Base-by-base conservation (phyloP, 2,113 vertebrate species). In the Girardinichthys multiradiatus region DNA sequence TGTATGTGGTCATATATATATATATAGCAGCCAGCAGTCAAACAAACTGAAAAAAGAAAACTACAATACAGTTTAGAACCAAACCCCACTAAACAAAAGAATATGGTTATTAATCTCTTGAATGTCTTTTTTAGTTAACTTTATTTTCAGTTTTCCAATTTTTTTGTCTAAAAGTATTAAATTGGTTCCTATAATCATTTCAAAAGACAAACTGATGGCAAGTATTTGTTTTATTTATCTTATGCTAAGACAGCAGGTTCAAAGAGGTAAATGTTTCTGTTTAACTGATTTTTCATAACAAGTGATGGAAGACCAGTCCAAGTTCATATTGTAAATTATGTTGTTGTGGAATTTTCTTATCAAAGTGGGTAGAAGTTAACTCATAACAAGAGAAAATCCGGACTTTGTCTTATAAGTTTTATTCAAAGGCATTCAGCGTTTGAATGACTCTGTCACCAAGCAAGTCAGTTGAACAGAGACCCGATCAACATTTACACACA, bases 261-360 rank as follows among this genome's bases (percentile, higher is more conserved):
- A 83, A 80, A 86, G 65, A 74, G 62, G 60, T 68, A 65, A 65
- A 87, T 77, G 60, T 74, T 29, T 76, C 12, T 82, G 58, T 92
- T 90, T 4, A 30, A 82, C 74, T 87, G 71, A 83, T 76, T 87
- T 69, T 57, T 86, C 51, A 60, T 70, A 87, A 89, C 88, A 89
- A 61, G 67, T 81, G 67, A 64, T 73, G 79, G 77, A 89, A 90
- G 82, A 88, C 75, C 24, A 8, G 61, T 74, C 72, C 51, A 30
- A 61, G 70, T 79, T 83, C 35, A 30, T 60, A 72, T 62, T 27
- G 58, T 70, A 66, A 58, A 64, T 81, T 65, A 73, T 75, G 60
- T 73, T n/a, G n/a, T n/a, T n/a, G n/a, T n/a, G n/a, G n/a, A n/a
- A n/a, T n/a, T n/a, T n/a, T n/a, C n/a, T n/a, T n/a, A n/a, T n/a